Percentiles rank a stretch among this genome's conserved stretches.
phyloP scores from a whole-genome alignment of 2,888 invertebrate genomes.

The Catocala sponsa region DNA sequence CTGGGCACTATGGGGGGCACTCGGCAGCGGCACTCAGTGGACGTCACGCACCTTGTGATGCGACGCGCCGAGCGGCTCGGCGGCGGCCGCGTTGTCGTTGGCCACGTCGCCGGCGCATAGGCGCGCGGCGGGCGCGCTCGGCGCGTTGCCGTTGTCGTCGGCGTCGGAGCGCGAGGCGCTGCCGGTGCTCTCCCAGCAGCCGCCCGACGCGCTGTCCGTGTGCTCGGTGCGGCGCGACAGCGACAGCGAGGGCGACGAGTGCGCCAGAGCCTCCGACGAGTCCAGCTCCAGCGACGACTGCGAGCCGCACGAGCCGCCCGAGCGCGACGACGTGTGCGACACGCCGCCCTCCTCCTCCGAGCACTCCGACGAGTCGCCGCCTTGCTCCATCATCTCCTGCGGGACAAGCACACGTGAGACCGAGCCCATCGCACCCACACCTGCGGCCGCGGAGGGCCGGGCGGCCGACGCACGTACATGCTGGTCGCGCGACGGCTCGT shows the following conservation, averaged over 20 bases:
- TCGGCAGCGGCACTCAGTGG: too few species aligned
- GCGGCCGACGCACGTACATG: slow-evolving; percentile 17
- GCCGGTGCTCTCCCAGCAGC: slow-evolving; percentile 61
- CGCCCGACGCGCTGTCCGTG: slow-evolving; percentile 55
- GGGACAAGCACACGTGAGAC: slow-evolving; percentile 16
- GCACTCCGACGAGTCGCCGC: slow-evolving; percentile 47
- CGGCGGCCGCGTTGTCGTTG: slow-evolving; percentile 66
- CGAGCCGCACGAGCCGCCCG: slow-evolving; percentile 58
- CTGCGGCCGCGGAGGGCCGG: not conserved
- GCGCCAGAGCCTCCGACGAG: slow-evolving; percentile 63
- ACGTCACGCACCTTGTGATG: not conserved
- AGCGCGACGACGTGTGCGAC: slow-evolving; percentile 42
- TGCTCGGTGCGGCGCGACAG: slow-evolving; percentile 55
- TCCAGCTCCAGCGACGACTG: slow-evolving; percentile 74
- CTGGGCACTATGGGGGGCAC: too few species aligned
- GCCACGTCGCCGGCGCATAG: slow-evolving; percentile 57
- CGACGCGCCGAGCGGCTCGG: not conserved
- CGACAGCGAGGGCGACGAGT: slow-evolving; percentile 62
- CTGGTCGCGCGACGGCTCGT: not conserved
- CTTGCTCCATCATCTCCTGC: slow-evolving; percentile 59
- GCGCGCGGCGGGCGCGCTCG: slow-evolving; percentile 27
- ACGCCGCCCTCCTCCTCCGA: slow-evolving; percentile 38
- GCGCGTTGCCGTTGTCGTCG: slow-evolving; percentile 73
- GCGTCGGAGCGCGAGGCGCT: slow-evolving; percentile 55
- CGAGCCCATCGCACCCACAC: not conserved